phyloP scores from a whole-genome alignment of 2,888 invertebrate genomes.

The Phortica magna region DNA sequence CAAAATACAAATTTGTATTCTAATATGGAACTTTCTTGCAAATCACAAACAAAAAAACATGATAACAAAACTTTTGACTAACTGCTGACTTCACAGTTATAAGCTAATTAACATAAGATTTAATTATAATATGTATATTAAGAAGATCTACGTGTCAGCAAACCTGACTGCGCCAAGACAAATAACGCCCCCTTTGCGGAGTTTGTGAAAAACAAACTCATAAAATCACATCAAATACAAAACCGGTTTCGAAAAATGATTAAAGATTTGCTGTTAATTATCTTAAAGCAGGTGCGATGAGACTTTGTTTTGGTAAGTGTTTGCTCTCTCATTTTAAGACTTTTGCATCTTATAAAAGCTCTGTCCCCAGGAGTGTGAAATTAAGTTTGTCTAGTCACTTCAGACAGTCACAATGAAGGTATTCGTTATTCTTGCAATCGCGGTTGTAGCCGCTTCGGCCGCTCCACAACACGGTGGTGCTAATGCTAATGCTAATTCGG shows the following conservation, averaged over 20 bases:
- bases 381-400: constrained; percentile 38
- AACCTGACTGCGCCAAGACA: background rate
- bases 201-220: background rate
- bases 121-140: background rate
- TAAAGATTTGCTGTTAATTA: background rate
- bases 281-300: too few relatives aligned
- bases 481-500: background rate
- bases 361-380: background rate
- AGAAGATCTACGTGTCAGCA: background rate
- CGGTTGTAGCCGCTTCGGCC: constrained; percentile 37
- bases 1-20: too few relatives aligned
- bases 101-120: background rate
- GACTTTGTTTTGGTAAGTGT: too few relatives aligned
- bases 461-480: constrained; percentile 28
- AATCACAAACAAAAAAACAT: too few relatives aligned
- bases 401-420: constrained; percentile 38
- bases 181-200: background rate
- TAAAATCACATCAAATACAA: background rate
- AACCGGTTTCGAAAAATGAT: background rate
- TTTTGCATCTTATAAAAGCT: constrained; percentile 36
- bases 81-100: background rate
- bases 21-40: too few relatives aligned
- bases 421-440: constrained; percentile 34
- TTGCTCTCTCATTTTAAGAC: background rate
- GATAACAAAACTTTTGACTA: too few relatives aligned